These are phyloP conservation scores for Lepilemur ruficaudatus DNA, from an alignment of 2,797 vertebrate genomes.

Conservation along the genomic window DNA sequence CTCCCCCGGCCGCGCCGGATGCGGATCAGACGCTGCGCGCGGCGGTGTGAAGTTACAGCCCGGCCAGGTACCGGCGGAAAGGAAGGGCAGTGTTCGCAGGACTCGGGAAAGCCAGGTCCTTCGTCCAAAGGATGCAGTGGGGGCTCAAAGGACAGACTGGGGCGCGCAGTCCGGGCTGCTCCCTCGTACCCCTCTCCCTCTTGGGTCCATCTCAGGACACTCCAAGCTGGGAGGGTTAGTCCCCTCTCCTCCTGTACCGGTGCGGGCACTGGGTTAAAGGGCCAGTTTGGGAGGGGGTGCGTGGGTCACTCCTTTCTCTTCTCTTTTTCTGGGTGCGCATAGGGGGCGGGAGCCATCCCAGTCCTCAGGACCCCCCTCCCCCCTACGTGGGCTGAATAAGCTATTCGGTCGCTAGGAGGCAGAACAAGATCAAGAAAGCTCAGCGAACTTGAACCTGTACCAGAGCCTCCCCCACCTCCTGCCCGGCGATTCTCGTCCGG, in stretches of 20 bases:
- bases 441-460: slow-evolving; percentile 91
- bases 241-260: not conserved
- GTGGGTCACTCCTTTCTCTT: not conserved
- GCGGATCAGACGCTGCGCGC: slow-evolving; percentile 74
- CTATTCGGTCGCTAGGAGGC: slow-evolving; percentile 94
- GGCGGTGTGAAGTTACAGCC: slow-evolving; percentile 78
- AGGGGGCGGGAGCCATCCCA: not conserved
- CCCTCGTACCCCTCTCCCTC: not conserved
- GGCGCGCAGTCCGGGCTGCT: slow-evolving; percentile 15
- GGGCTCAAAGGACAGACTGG: slow-evolving; percentile 44
- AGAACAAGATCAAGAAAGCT: slow-evolving; percentile 95
- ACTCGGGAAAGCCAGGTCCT: slow-evolving; percentile 65
- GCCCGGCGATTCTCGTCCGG: slow-evolving; percentile 71
- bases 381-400: slow-evolving; percentile 40
- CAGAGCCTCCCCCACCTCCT: slow-evolving; percentile 81
- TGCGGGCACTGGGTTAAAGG: not conserved
- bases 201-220: slow-evolving; percentile 10
- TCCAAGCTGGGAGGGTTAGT: not conserved
- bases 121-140: slow-evolving; percentile 44
- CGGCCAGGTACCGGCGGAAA: slow-evolving; percentile 80
- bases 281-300: not conserved
- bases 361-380: not conserved
- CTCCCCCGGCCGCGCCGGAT: slow-evolving; percentile 73
- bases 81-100: slow-evolving; percentile 70
- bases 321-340: slow-evolving; percentile 3